A percentile compares a stretch with the other conserved stretches of the same genome.
Conservation (phyloP, 1,140 invertebrate species). For the Bathynomus jamesi region DNA sequence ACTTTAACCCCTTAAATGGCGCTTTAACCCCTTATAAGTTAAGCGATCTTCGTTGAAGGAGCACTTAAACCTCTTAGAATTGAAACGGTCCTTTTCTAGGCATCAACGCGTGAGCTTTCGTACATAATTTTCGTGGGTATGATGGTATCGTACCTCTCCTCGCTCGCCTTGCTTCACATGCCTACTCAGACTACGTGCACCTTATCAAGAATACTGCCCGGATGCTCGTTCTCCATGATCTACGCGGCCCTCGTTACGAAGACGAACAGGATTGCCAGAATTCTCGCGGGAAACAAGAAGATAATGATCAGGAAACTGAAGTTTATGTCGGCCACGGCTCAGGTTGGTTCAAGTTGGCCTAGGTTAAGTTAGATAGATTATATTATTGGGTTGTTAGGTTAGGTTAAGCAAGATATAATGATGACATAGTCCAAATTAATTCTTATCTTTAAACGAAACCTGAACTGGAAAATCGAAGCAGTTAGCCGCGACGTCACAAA, state of each 20-base stretch:
- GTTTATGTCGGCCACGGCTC: conserved; percentile 54
- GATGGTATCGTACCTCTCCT: conserved; percentile 49
- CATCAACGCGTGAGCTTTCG: conserved; percentile 41
- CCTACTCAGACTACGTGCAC: conserved; percentile 59
- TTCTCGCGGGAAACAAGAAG: conserved; percentile 73
- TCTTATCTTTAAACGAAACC: too few species aligned
- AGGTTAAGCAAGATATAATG: too few species aligned
- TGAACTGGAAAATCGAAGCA: too few species aligned
- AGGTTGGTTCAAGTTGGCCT: too few species aligned
- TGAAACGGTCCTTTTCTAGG: conserved; percentile 17
- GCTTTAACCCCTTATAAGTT: too few species aligned
- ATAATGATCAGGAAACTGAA: conserved; percentile 68
- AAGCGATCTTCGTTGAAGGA: too few species aligned
- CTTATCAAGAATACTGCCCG: conserved; percentile 44
- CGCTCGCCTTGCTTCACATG: conserved; percentile 62
- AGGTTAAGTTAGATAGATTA: too few species aligned
- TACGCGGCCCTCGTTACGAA: conserved; percentile 75
- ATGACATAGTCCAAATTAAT: too few species aligned
- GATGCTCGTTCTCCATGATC: conserved; percentile 71
- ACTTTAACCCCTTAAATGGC: too few species aligned
- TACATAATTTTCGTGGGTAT: conserved; percentile 62
- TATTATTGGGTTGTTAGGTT: too few species aligned
- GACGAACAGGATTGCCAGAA: conserved; percentile 76
- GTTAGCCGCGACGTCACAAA: too few species aligned
- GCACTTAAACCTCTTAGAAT: too few species aligned